Conservation (phyloP, 2,888 invertebrate genomes). For the Euclidia mi region DNA sequence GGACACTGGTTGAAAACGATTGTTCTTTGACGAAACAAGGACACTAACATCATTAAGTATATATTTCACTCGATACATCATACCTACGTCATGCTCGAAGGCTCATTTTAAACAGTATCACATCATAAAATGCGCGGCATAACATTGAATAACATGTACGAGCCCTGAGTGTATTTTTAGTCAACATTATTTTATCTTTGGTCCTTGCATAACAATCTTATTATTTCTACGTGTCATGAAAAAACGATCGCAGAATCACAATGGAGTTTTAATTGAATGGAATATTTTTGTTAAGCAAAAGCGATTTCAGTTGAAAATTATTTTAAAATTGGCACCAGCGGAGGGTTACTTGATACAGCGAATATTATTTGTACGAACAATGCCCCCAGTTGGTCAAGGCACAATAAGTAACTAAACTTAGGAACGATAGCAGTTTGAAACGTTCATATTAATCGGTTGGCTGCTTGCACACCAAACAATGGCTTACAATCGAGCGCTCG, state of each 20-base stretch:
- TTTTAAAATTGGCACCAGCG: conserved; percentile 17
- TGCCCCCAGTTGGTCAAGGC: conserved; percentile 34
- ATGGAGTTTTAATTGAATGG: conserved; percentile 11
- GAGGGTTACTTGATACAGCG: conserved; percentile 28
- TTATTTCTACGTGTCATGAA: conserved; percentile 18
- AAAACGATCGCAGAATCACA: conserved; percentile 7
- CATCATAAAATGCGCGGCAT: neutral
- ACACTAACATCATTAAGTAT: too few species aligned
- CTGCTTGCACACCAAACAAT: conserved; percentile 38
- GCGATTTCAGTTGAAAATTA: conserved; percentile 12
- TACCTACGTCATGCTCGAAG: too few species aligned
- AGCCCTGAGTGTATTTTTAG: neutral
- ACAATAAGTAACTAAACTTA: conserved; percentile 44
- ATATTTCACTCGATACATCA: too few species aligned
- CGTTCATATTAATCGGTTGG: conserved; percentile 41
- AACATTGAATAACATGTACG: neutral
- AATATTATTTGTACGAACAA: conserved; percentile 32
- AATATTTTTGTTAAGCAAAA: conserved; percentile 25
- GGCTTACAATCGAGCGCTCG: conserved; percentile 27
- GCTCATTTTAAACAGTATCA: too few species aligned
- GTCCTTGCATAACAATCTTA: conserved; percentile 1
- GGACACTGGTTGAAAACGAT: conserved; percentile 47
- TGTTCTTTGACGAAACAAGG: conserved; percentile 43
- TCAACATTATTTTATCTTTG: neutral
- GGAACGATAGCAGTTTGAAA: conserved; percentile 34